phyloP scores from a whole-genome alignment of 2,888 invertebrate genomes.

The Volucella zonaria region DNA sequence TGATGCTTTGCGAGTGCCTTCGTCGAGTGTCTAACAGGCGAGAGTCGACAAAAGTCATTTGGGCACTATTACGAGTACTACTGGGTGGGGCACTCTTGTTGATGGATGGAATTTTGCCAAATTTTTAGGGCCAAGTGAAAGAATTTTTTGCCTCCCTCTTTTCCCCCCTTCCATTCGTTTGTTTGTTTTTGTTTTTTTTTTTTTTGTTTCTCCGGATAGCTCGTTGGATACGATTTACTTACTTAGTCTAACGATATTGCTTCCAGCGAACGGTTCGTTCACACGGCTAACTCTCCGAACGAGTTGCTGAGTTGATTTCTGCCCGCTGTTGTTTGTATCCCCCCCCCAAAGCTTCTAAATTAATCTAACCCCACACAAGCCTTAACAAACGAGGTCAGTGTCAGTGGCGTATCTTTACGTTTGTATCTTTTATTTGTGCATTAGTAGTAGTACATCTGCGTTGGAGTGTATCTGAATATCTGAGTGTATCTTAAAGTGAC shows the following conservation, averaged over 20 bases:
- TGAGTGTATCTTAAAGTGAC: conserved; percentile 42
- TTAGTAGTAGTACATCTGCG: conserved; percentile 7
- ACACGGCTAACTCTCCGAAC: conserved; percentile 17
- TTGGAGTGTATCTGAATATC: conserved; percentile 13
- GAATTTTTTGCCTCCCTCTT: conserved; percentile 10
- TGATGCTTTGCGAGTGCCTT: conserved; percentile 32
- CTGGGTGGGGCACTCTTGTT: conserved; percentile 39
- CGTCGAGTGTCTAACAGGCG: conserved; percentile 47
- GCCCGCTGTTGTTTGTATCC: neutral
- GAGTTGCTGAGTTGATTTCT: conserved; percentile 15
- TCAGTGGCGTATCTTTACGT: conserved; percentile 58
- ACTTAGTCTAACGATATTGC: conserved; percentile 65
- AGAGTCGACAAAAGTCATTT: conserved; percentile 42
- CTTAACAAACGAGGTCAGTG: conserved; percentile 69
- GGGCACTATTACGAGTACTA: neutral
- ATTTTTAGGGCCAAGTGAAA: conserved; percentile 66
- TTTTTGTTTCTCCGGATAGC: conserved; percentile 37
- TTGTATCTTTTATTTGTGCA: conserved; percentile 40
- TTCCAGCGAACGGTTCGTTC: conserved; percentile 66
- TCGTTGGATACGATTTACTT: conserved; percentile 37
- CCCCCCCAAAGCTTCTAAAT: conserved; percentile 26
- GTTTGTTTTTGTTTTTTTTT: neutral
- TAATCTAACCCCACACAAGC: conserved; percentile 49
- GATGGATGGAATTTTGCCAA: conserved; percentile 69
- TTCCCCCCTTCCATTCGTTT: neutral